phyloP scores from a whole-genome alignment of 2,888 invertebrate genomes.

The Argynnis bischoffii region DNA sequence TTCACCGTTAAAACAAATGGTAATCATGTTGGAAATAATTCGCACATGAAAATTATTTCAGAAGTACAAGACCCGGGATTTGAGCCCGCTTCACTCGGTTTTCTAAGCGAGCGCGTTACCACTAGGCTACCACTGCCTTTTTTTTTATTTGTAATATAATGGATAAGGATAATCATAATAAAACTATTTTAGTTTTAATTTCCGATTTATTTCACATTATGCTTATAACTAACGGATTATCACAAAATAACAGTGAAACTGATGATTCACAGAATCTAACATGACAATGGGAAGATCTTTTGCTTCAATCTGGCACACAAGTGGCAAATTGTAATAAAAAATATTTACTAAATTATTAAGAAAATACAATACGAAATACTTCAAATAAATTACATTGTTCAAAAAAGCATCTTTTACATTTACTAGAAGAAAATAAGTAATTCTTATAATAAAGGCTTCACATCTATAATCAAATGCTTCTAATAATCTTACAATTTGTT shows the following conservation, averaged over 20 bases:
- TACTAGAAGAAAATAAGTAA: background rate
- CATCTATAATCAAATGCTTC: conserved; percentile 3
- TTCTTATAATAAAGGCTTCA: background rate
- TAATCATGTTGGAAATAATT: no score
- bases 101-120: no score
- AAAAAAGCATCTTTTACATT: background rate
- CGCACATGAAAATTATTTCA: no score
- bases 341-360: conserved; percentile 19
- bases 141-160: no score
- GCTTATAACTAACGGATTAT: conserved; percentile 69
- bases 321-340: conserved; percentile 52
- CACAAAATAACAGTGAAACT: conserved; percentile 79
- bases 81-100: no score
- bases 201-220: conserved; percentile 66
- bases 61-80: no score
- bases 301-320: conserved; percentile 52
- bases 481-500: conserved; percentile 1
- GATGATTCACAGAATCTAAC: conserved; percentile 79
- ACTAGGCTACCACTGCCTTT: no score
- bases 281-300: conserved; percentile 60
- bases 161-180: background rate
- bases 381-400: conserved; percentile 18
- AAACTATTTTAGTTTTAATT: conserved; percentile 25
- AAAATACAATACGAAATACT: conserved; percentile 14
- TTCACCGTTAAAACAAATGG: no score